phyloP scores from a whole-genome alignment of 2,113 vertebrate genomes.

The Cynopterus brachyotis region DNA sequence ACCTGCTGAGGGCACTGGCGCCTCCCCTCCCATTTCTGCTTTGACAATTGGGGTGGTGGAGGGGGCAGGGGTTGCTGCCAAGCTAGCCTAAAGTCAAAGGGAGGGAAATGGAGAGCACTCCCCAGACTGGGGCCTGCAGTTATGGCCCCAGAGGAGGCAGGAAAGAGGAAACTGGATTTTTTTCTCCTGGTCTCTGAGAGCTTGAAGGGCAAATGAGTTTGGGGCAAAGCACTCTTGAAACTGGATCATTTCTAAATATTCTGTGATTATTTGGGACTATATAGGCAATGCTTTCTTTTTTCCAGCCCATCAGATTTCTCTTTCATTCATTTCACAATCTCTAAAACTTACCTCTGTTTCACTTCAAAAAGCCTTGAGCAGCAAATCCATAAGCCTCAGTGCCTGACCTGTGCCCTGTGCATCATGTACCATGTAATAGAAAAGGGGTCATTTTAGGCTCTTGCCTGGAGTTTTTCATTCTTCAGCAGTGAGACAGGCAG shows the following conservation, averaged over 20 bases:
- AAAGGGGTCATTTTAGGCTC: neutral
- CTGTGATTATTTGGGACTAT: neutral
- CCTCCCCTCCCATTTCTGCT: neutral
- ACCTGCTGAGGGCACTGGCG: neutral
- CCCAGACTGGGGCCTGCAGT: neutral
- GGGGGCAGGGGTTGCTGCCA: neutral
- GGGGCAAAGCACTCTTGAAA: neutral
- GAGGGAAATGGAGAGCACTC: neutral
- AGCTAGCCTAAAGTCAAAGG: too few species aligned
- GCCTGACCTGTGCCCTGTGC: neutral
- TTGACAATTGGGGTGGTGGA: neutral
- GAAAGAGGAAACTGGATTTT: neutral
- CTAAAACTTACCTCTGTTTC: neutral
- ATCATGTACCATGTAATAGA: neutral
- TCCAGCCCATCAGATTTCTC: neutral
- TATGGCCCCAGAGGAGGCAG: neutral
- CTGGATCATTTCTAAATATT: neutral
- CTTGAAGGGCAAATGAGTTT: neutral
- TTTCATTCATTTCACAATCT: neutral
- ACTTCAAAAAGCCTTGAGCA: neutral
- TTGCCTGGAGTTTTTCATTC: neutral
- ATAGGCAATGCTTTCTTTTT: neutral
- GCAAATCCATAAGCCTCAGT: neutral
- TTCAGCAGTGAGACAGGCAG: neutral
- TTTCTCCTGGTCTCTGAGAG: neutral